Conservation (phyloP, 2,888 invertebrate genomes). For the Andrena minutula region DNA sequence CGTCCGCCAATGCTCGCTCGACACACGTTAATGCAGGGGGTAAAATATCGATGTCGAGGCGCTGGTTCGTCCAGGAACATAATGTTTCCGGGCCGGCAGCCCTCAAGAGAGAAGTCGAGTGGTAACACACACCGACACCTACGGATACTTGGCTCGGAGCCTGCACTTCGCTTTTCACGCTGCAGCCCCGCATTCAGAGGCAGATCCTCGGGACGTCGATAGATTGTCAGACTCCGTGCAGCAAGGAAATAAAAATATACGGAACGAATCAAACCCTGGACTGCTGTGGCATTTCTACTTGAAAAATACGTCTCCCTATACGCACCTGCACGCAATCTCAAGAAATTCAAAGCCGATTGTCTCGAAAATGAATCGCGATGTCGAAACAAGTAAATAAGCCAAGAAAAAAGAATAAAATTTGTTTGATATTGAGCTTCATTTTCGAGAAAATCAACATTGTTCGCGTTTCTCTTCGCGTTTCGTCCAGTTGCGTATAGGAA, state of each 20-base stretch:
- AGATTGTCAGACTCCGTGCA: conserved; percentile 6
- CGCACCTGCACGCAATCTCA: no score
- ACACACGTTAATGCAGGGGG: neutral
- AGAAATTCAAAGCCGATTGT: no score
- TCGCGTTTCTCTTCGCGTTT: no score
- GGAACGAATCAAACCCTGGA: neutral
- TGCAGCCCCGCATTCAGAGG: neutral
- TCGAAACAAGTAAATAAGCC: no score
- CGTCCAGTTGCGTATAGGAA: no score
- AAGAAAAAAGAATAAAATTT: no score
- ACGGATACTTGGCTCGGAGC: conserved; percentile 22
- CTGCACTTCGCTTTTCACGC: conserved; percentile 23
- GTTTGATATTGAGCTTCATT: no score
- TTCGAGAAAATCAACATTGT: no score
- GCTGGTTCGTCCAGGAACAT: neutral
- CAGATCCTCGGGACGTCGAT: neutral
- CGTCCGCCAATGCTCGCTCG: neutral
- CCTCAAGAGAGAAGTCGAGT: neutral
- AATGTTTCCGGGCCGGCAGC: neutral
- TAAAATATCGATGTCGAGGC: conserved; percentile 12
- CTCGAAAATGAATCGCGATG: no score
- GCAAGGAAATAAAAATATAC: conserved; percentile 15
- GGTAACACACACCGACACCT: neutral
- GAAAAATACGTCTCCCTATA: no score
- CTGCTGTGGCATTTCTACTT: neutral